Percentiles rank a stretch among this genome's conserved stretches.
These are phyloP conservation scores for Ornithoptera alexandrae DNA, from an alignment of 2,888 invertebrate species.

Conservation along the genomic window DNA sequence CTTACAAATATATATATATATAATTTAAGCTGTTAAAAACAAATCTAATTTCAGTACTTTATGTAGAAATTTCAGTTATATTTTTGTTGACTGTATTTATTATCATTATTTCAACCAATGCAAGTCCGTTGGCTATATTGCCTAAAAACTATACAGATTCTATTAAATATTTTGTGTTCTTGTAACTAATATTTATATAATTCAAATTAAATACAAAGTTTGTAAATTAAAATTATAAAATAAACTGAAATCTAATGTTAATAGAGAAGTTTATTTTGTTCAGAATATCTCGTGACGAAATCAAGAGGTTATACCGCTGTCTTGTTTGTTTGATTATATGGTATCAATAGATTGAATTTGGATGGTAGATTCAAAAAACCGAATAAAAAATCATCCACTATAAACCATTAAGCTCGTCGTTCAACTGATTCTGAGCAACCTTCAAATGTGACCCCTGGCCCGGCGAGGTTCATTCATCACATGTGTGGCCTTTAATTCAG, in stretches of 20 bases:
- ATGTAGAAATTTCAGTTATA: too few species aligned
- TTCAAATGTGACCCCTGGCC: constrained; percentile 40
- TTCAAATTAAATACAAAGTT: background rate
- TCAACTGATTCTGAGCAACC: constrained; percentile 36
- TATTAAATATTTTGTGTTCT: too few species aligned
- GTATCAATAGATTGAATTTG: background rate
- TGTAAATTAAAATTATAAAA: background rate
- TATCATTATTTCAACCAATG: too few species aligned
- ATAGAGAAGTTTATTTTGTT: background rate
- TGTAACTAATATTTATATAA: too few species aligned
- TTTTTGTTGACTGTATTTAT: too few species aligned
- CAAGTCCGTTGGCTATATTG: too few species aligned
- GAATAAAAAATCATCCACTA: background rate
- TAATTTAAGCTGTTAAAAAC: background rate
- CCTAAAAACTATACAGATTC: too few species aligned
- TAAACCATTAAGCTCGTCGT: constrained; percentile 10
- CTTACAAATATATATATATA: too few species aligned
- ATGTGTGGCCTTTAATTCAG: constrained; percentile 44
- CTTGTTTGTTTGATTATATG: background rate
- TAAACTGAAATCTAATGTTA: background rate
- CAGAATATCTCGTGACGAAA: background rate
- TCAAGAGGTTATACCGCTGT: background rate
- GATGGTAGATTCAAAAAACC: background rate
- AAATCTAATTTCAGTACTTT: too few species aligned
- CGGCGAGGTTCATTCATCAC: constrained; percentile 41